Evolutionary conservation across 2,888 invertebrate species (phyloP).

Genomic region (Xestia c-nigrum): DNA sequence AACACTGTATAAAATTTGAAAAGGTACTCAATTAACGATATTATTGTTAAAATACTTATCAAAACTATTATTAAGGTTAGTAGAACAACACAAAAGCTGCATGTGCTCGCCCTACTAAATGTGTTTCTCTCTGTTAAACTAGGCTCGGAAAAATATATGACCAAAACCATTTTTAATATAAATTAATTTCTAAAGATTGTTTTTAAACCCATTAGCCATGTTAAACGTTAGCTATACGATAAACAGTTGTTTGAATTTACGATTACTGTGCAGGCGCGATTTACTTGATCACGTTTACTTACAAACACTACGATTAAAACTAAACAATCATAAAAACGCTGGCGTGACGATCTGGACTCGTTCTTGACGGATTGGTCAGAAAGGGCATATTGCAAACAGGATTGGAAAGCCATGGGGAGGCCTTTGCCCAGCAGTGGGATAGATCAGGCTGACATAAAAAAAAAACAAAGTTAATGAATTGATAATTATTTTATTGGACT

Average conservation of each 20-base stretch:
- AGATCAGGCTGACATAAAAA: too few species aligned
- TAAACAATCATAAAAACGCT: too few species aligned
- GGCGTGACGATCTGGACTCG: too few species aligned
- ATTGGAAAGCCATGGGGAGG: too few species aligned
- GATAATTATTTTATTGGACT: not conserved
- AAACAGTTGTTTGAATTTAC: conserved; percentile 49
- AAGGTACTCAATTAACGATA: not conserved
- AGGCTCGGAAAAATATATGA: conserved; percentile 27
- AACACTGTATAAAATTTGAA: not conserved
- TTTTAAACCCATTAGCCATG: conserved; percentile 46
- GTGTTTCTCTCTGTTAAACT: not conserved
- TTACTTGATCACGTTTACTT: conserved; percentile 45
- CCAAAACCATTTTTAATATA: conserved; percentile 11
- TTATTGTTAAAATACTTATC: not conserved
- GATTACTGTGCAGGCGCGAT: conserved; percentile 46
- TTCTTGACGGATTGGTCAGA: too few species aligned
- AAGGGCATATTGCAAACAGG: too few species aligned
- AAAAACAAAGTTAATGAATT: too few species aligned
- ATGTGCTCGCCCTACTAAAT: not conserved
- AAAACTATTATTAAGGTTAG: not conserved
- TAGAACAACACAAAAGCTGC: not conserved
- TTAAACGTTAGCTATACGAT: conserved; percentile 49
- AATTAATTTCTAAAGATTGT: conserved; percentile 38
- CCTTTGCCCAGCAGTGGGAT: too few species aligned
- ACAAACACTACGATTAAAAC: conserved; percentile 31